Base-by-base conservation (phyloP, 2,113 vertebrate species). In the Rhinoderma darwinii region DNA sequence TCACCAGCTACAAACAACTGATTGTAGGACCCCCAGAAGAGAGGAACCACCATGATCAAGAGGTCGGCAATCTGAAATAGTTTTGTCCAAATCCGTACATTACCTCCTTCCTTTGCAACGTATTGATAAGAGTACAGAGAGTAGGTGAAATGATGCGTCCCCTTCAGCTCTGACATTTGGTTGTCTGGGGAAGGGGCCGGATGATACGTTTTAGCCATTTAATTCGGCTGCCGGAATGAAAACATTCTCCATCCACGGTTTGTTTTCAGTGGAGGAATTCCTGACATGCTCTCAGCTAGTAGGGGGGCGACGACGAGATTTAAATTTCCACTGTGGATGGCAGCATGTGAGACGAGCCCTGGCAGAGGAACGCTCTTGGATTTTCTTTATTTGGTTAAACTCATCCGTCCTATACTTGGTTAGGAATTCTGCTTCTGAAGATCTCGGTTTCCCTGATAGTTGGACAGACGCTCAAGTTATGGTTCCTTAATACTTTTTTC, bases 371-470 rank as follows among this genome's bases (percentile, higher is more conserved):
- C 14, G 27, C 35, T 22, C 18, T 27, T 74, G 39, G 35, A 61
- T 86, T 74, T 82, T 61, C 85, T 87, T 87, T 87, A 75, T 87
- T 75, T 87, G 66, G 86, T 59, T 82, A 87, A 87, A 82, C 50
- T 75, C 27, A 66, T 61, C 68, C 32, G 27, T 54, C 79, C 86
- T 82, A 82, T 87, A 87, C 82, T 87, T 87, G 86, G 86, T 87
- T 66, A 87, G 79, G 86, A 87, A 82, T 87, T 79, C 54, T n/a
- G 39, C 70, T 59, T 44, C 27, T 41, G 32, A 32, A 70, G 8
- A 50, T 12, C 32, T 66, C 14, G 1, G 50, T 41, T 10, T 75
- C 27, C 41, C 37, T 14, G 1, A 14, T 35, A 56, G 8, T 30
- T 27, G 25, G 76, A 77, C 75, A 72, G 41, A 41, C 20, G 50